Evolutionary conservation across 2,888 invertebrate species (phyloP).

Genomic region (Holacanthella duospinosa): DNA sequence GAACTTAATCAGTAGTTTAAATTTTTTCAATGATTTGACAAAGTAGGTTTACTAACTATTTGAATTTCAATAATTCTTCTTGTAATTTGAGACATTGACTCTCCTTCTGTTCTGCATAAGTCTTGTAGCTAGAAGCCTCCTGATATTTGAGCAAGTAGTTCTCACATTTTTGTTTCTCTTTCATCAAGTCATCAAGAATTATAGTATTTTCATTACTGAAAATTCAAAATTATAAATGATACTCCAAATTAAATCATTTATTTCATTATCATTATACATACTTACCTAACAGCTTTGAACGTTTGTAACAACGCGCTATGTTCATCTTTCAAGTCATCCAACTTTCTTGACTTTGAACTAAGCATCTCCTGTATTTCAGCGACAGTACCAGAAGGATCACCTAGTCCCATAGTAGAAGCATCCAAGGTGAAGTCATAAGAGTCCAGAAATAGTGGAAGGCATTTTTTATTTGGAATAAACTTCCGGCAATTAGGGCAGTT

Average conservation of each 20-base stretch:
- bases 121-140: background rate
- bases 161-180: background rate
- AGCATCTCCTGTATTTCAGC: too few relatives aligned
- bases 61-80: background rate
- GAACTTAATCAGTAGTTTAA: too few relatives aligned
- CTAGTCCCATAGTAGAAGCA: too few relatives aligned
- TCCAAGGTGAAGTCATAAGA: too few relatives aligned
- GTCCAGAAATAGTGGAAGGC: background rate
- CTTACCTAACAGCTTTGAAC: background rate
- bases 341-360: too few relatives aligned
- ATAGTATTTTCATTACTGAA: background rate
- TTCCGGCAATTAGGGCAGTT: background rate
- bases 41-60: slow-evolving; percentile 1
- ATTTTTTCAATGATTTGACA: background rate
- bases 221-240: background rate
- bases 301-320: too few relatives aligned
- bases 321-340: too few relatives aligned
- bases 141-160: background rate
- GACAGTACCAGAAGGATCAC: too few relatives aligned
- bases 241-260: background rate
- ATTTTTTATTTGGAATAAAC: background rate
- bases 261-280: background rate
- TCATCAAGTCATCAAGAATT: background rate
- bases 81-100: background rate
- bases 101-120: background rate